phyloP scores from a whole-genome alignment of 2,113 vertebrate species.

The Ciconia maguari region DNA sequence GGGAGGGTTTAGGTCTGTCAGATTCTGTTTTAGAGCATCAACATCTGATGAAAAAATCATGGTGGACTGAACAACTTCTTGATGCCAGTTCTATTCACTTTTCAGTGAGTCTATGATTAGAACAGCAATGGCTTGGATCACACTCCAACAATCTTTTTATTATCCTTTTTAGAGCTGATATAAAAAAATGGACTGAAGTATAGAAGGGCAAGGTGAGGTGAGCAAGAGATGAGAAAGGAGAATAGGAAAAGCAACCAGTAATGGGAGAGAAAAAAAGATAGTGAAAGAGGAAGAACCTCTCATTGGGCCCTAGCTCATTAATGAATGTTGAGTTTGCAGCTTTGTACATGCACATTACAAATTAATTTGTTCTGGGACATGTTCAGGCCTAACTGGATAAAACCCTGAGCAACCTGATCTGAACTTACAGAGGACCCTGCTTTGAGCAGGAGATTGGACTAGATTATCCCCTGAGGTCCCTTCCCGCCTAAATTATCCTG shows the following conservation, averaged over 20 bases:
- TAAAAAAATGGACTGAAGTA: background rate
- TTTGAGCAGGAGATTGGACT: background rate
- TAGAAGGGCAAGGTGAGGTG: background rate
- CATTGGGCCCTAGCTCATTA: background rate
- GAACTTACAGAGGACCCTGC: background rate
- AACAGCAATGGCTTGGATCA: background rate
- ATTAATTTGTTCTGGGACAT: background rate
- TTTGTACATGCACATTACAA: background rate
- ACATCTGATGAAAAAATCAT: background rate
- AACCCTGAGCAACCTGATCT: background rate
- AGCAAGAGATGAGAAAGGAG: background rate
- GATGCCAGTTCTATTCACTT: background rate
- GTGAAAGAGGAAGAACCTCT: background rate
- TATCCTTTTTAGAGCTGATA: background rate
- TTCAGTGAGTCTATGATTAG: background rate
- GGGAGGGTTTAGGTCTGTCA: background rate
- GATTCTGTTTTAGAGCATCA: background rate
- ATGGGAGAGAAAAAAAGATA: background rate
- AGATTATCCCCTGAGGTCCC: background rate
- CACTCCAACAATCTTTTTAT: background rate
- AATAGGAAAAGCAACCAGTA: background rate
- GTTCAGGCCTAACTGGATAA: background rate
- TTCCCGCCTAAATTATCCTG: background rate
- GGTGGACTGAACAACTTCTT: background rate
- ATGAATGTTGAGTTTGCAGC: background rate